These are phyloP conservation scores for Caprella mutica DNA, from an alignment of 2,888 invertebrate species.

Conservation along the genomic window DNA sequence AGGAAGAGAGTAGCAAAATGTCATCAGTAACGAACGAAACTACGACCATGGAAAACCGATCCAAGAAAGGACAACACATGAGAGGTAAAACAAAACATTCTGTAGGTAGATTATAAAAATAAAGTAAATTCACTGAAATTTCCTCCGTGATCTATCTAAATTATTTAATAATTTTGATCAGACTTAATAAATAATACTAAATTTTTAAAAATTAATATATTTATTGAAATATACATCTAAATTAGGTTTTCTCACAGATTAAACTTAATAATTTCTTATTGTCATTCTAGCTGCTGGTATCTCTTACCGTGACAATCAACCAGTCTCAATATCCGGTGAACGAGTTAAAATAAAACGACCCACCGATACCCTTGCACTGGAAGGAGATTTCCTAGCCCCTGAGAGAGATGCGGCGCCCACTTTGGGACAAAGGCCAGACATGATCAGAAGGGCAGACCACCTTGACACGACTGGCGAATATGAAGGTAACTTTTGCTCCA, in stretches of 20 bases:
- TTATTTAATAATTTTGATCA: not conserved
- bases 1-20: no score
- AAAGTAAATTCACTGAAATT: not conserved
- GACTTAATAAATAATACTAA: not conserved
- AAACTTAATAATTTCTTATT: no score
- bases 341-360: conserved; percentile 22
- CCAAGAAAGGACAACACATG: no score
- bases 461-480: conserved; percentile 38
- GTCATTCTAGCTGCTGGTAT: conserved; percentile 3
- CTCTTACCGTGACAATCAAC: not conserved
- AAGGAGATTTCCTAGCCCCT: conserved; percentile 37
- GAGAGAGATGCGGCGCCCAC: conserved; percentile 34
- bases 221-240: not conserved
- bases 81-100: no score
- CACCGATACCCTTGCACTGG: conserved; percentile 28
- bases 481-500: no score
- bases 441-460: conserved; percentile 42
- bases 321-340: conserved; percentile 19
- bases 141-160: not conserved
- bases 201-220: not conserved
- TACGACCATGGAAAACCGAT: no score
- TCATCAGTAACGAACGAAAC: no score
- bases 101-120: not conserved
- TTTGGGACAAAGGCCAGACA: conserved; percentile 20
- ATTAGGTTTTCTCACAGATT: conserved; percentile 45